phyloP scores from a whole-genome alignment of 2,113 vertebrate genomes.

The Rhea pennata region DNA sequence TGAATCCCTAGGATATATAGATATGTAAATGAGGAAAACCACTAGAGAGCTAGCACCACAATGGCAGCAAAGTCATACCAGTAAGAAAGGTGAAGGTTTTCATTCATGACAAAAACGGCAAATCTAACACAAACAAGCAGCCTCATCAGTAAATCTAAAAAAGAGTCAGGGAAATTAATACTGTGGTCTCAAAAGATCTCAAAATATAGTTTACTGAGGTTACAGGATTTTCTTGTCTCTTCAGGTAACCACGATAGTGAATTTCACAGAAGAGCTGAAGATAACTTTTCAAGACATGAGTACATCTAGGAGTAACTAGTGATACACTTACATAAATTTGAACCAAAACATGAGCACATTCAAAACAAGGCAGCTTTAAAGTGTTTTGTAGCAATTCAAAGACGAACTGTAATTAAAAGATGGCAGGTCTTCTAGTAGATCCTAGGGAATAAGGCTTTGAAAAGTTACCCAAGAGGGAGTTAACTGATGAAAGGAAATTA shows the following conservation, averaged over 20 bases:
- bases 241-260: neutral
- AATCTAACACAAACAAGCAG: neutral
- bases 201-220: neutral
- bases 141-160: neutral
- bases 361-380: neutral
- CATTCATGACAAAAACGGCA: neutral
- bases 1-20: neutral
- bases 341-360: neutral
- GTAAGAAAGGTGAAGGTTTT: neutral
- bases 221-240: neutral
- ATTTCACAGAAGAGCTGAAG: neutral
- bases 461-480: conserved; percentile 55
- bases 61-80: neutral
- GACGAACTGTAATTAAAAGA: conserved; percentile 54
- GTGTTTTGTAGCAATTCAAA: conserved; percentile 43
- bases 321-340: neutral
- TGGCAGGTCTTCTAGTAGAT: conserved; percentile 47
- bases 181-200: neutral
- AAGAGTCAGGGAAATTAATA: neutral
- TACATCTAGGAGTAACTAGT: neutral
- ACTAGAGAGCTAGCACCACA: neutral
- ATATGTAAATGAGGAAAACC: neutral
- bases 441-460: conserved; percentile 38
- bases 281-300: neutral
- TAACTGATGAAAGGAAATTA: conserved; percentile 54